A percentile compares a stretch with the other conserved stretches of the same genome.
Conservation (phyloP, 2,797 vertebrate genomes). For the Arctocebus calabarensis region DNA sequence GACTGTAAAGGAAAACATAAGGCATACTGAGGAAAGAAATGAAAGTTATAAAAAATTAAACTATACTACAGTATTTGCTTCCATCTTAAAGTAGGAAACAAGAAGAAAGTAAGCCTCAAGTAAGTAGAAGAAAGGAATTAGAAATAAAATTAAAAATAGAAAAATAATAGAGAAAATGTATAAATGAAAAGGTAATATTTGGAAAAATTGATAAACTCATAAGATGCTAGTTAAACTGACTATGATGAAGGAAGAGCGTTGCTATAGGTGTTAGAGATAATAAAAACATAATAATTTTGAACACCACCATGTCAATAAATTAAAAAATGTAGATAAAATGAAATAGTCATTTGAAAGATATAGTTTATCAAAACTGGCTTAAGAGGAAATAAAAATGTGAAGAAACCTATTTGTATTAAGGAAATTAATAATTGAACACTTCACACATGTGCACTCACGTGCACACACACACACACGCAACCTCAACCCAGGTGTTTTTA, state of each 20-base stretch:
- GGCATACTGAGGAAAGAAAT: conserved; percentile 6
- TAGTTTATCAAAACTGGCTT: conserved; percentile 7
- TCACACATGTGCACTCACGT: background rate
- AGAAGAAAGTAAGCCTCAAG: conserved; percentile 8
- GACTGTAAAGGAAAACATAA: background rate
- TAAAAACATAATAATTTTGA: background rate
- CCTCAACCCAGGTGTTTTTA: background rate
- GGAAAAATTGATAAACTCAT: background rate
- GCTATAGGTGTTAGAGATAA: background rate
- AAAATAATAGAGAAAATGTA: conserved; percentile 26
- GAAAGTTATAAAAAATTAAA: background rate
- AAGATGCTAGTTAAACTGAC: background rate
- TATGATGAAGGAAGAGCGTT: background rate
- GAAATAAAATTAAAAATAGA: background rate
- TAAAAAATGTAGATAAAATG: background rate
- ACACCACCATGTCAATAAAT: background rate
- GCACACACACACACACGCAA: background rate
- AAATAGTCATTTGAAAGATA: background rate
- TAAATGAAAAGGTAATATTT: conserved; percentile 17
- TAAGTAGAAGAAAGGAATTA: background rate
- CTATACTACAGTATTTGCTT: background rate
- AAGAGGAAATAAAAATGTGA: background rate
- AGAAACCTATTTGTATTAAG: background rate
- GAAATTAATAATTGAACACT: conserved; percentile 21
- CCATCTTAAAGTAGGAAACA: background rate